Percentiles rank a stretch among this genome's conserved stretches.
Evolutionary conservation across 2,888 invertebrate species (phyloP).

Genomic region (Hypselothyrea guttata): DNA sequence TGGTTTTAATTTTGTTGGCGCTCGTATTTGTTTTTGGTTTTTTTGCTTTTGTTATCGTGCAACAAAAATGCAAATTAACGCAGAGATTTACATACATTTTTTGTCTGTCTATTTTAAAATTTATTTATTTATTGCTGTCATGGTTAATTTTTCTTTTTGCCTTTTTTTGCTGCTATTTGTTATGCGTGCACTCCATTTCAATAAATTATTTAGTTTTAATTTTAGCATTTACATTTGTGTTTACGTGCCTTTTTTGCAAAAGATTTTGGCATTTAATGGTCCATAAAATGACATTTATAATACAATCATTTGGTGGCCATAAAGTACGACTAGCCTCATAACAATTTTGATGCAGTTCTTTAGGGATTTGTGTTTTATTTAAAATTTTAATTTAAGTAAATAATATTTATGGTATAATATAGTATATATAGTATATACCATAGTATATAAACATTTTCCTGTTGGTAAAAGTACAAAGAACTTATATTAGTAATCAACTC

Average conservation of each 20-base stretch:
- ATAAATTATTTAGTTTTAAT: constrained; percentile 69
- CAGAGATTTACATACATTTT: constrained; percentile 51
- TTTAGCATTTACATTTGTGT: constrained; percentile 14
- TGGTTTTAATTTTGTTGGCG: constrained; percentile 60
- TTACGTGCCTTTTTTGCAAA: constrained; percentile 19
- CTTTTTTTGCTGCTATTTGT: too few species aligned
- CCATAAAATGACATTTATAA: constrained; percentile 43
- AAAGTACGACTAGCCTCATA: constrained; percentile 32
- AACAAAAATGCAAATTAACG: constrained; percentile 78
- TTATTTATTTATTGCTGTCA: constrained; percentile 67
- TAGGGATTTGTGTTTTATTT: not conserved
- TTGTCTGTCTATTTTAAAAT: constrained; percentile 57
- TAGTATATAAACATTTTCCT: too few species aligned
- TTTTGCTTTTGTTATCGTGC: constrained; percentile 57
- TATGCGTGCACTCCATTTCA: constrained; percentile 52
- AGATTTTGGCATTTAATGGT: constrained; percentile 49
- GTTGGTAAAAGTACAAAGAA: too few species aligned
- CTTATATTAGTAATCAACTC: too few species aligned
- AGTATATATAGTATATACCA: too few species aligned
- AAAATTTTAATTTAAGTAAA: not conserved
- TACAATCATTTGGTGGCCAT: constrained; percentile 49
- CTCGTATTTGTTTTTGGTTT: constrained; percentile 34
- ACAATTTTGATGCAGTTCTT: too few species aligned
- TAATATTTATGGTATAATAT: too few species aligned
- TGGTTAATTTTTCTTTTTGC: constrained; percentile 25